These are phyloP conservation scores for Stegastes partitus DNA, from an alignment of 2,113 vertebrate species.

Conservation along the genomic window DNA sequence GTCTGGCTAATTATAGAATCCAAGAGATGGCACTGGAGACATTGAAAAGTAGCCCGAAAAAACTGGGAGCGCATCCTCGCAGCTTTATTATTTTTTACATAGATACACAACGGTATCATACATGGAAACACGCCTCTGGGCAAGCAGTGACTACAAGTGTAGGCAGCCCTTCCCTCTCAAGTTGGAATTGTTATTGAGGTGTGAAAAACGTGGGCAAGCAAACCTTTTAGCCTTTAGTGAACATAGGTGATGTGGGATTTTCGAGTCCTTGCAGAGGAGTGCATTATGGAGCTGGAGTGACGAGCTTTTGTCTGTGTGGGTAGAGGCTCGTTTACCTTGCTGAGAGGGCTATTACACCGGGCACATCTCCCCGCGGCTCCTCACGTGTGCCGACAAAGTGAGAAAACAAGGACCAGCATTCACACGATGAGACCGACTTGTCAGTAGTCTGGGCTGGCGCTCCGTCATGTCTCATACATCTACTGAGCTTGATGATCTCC, in stretches of 20 bases:
- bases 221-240: slow-evolving; percentile 80
- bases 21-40: slow-evolving; percentile 50
- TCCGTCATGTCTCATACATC: background rate
- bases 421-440: slow-evolving; percentile 24
- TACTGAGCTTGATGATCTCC: background rate
- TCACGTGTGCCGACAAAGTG: slow-evolving; percentile 51
- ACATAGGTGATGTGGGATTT: slow-evolving; percentile 79
- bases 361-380: slow-evolving; percentile 53
- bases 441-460: background rate
- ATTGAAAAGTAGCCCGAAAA: slow-evolving; percentile 40
- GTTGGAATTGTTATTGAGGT: slow-evolving; percentile 61
- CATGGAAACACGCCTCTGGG: slow-evolving; percentile 44
- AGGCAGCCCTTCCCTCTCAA: slow-evolving; percentile 61
- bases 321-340: slow-evolving; percentile 69
- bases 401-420: slow-evolving; percentile 35
- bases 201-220: slow-evolving; percentile 70
- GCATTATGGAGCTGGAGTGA: slow-evolving; percentile 72
- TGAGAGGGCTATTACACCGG: slow-evolving; percentile 65
- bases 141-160: slow-evolving; percentile 42
- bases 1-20: slow-evolving; percentile 73
- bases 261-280: slow-evolving; percentile 76
- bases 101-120: slow-evolving; percentile 28
- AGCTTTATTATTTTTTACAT: slow-evolving; percentile 26
- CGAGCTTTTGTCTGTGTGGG: slow-evolving; percentile 79
- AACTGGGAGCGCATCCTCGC: slow-evolving; percentile 26